Evolutionary conservation across 1,140 invertebrate species (phyloP), one percentile per base, ranked within the genome.

Genomic region (Nephila pilipes): DNA sequence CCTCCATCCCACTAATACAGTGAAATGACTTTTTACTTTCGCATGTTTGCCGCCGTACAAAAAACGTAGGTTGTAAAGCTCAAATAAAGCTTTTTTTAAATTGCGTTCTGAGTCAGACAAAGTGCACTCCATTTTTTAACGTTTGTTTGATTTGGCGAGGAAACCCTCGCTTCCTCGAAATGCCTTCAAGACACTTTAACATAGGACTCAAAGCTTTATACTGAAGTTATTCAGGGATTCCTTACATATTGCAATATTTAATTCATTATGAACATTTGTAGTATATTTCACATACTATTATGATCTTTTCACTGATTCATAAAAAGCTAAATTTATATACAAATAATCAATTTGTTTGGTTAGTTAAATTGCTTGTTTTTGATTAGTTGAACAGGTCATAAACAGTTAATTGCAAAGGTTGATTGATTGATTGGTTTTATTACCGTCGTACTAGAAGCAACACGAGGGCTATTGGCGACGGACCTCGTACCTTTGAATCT

Each of bases 131-230:
- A 75, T 75, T 75, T 75, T 75, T 75, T 75, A 75, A 12, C 54
- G 20, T 83, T 83, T 83, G 80, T 83, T 83, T 83, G n/a, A 83
- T 83, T 83, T 83, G 80, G 80, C 80, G 80, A 46, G 12, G 22
- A 12, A 54, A 46, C 54, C 6, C 16, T 20, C 38, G 12, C 54
- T 55, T 83, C 54, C 80, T 55, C 12, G 54, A 83, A 83, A 83
- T 54, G 80, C 54, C 80, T 54, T 83, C 80, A 83, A 83, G 80
- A 54, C 12, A 32, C 46, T 83, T 83, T 55, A 75, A n/a, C 38
- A 54, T 38, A 25, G 25, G 38, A 55, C 25, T 83, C 80, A 55
- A 55, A 83, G 38, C n/a, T 25, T 83, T 83, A 16, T 10, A 29
- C 16, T 18, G 25, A 36, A 83, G 38, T 10, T 46, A 46, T 46